Base-by-base conservation (phyloP, 2,888 invertebrate species). In the Pyrochroa serraticornis region DNA sequence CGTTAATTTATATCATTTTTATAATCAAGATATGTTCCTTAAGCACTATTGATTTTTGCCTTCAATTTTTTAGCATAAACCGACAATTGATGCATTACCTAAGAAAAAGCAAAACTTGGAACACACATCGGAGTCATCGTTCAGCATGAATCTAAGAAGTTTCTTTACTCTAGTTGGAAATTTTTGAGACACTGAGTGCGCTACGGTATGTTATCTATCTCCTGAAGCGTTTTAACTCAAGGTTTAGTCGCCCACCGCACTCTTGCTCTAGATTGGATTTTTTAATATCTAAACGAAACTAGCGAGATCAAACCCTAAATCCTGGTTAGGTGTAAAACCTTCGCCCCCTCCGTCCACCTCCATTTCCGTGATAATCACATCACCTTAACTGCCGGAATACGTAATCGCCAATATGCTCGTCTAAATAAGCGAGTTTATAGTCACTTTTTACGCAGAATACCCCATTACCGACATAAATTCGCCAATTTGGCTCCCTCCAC, bases 401-500 rank as follows among this genome's bases (percentile, higher is more conserved):
- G 57, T 46, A 51, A 51, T 58, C 57, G 39, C 46, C 57, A 58
- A 58, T 58, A 51, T 56, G 56, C 56, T 34, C 51, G 57, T 33
- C 51, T 51, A 58, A 58, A 58, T 58, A 52, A 52, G 47, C 52
- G 48, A 50, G 51, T 58, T 58, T 58, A 52, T 52, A 52, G 48
- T 58, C 52, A 30, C 47, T 58, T 58, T 58, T 58, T 58, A 45
- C 49, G 36, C 38, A 44, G 52, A 58, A 58, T 58, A 52, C 58
- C 39, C 51, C 58, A 58, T 52, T 52, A 52, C 52, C 58, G 34
- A 56, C 54, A 60, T 60, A 60, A 62, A 62, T 62, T 62, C 60
- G 37, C 56, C 60, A 62, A 56, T 62, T 63, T 62, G 56, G 58
- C 53, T 63, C 61, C 61, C 56, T 63, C 59, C 60, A 48, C 55